Evolutionary conservation across 2,888 invertebrate species (phyloP).

Genomic region (Leucophora obtusa): DNA sequence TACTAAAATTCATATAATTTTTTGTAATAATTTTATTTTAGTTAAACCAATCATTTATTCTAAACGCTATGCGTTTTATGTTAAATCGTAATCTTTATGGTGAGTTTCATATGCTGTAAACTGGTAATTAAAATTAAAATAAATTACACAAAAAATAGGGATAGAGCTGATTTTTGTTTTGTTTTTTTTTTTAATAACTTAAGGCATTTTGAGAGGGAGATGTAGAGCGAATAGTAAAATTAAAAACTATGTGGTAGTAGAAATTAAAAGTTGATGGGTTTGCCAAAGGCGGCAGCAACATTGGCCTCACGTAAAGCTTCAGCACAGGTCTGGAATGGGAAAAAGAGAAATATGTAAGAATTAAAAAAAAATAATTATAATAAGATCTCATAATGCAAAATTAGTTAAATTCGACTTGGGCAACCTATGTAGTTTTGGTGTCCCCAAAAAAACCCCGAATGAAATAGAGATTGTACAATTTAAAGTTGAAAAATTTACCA

Average conservation of each 20-base stretch:
- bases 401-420: no score
- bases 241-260: slow-evolving; percentile 11
- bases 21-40: slow-evolving; percentile 8
- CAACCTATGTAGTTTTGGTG: no score
- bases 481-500: no score
- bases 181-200: slow-evolving; percentile 40
- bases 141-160: slow-evolving; percentile 38
- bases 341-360: slow-evolving; percentile 23
- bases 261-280: slow-evolving; percentile 95
- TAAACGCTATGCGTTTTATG: background rate
- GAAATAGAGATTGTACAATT: no score
- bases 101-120: slow-evolving; percentile 30
- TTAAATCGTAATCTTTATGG: slow-evolving; percentile 18
- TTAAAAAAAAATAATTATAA: background rate
- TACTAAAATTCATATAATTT: no score
- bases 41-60: background rate
- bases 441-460: no score
- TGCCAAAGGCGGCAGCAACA: slow-evolving; percentile 95
- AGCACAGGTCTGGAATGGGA: slow-evolving; percentile 90
- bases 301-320: slow-evolving; percentile 99
- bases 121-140: slow-evolving; percentile 37
- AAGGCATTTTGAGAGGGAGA: slow-evolving; percentile 36
- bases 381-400: background rate
- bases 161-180: slow-evolving; percentile 10
- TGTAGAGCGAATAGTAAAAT: slow-evolving; percentile 9